phyloP scores from a whole-genome alignment of 1,140 invertebrate species.

The Steinernema khuongi region DNA sequence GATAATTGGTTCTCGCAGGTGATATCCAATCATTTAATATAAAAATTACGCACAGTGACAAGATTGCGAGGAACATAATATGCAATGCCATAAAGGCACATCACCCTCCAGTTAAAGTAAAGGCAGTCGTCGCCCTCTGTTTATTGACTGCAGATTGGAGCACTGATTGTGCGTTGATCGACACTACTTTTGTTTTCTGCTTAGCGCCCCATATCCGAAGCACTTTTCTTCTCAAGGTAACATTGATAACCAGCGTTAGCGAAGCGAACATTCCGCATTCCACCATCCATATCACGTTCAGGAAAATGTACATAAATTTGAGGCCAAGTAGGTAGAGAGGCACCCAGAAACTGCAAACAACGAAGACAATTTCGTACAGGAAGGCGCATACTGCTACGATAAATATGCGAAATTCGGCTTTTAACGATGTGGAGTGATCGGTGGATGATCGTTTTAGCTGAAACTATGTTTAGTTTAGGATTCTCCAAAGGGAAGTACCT shows the following conservation, averaged over 20 bases:
- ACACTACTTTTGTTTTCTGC: too few relatives aligned
- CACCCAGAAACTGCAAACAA: neutral
- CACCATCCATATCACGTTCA: neutral
- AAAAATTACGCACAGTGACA: too few relatives aligned
- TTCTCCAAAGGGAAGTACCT: neutral
- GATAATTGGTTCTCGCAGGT: too few relatives aligned
- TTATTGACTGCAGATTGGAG: too few relatives aligned
- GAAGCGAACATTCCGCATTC: neutral
- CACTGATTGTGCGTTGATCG: too few relatives aligned
- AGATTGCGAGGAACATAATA: too few relatives aligned
- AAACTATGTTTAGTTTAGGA: neutral
- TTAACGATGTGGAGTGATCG: neutral
- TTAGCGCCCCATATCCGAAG: neutral
- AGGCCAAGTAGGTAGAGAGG: too few relatives aligned
- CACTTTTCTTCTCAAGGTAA: neutral
- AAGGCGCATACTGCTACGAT: neutral
- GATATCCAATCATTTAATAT: too few relatives aligned
- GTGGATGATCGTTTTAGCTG: neutral
- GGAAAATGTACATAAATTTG: neutral
- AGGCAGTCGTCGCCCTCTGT: too few relatives aligned
- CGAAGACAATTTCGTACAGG: neutral
- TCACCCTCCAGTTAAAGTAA: too few relatives aligned
- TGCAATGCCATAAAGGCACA: too few relatives aligned
- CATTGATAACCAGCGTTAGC: neutral
- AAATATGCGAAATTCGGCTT: neutral